Conservation (phyloP, 1,140 invertebrate genomes). For the Drosophila elegans region DNA sequence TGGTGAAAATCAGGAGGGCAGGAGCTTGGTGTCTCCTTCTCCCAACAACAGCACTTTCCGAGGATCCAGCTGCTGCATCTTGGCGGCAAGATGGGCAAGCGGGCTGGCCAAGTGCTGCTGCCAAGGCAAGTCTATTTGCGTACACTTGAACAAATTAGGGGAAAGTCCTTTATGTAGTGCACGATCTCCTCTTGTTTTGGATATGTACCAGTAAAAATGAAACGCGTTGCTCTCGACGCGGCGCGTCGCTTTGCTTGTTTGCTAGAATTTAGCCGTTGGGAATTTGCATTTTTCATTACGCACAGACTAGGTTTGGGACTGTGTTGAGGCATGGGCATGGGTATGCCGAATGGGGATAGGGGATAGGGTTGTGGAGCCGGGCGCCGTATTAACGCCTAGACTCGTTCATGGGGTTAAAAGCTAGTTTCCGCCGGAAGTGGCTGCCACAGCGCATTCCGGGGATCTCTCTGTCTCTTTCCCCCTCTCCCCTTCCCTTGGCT, state of each 20-base stretch:
- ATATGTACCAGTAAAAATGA: constrained; percentile 26
- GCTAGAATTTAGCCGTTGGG: constrained; percentile 80
- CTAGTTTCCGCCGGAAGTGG: constrained; percentile 82
- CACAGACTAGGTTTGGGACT: constrained; percentile 28
- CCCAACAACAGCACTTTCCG: constrained; percentile 30
- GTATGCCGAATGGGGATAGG: background rate
- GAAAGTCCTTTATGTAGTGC: background rate
- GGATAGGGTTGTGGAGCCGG: constrained; percentile 25
- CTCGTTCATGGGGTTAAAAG: constrained; percentile 82
- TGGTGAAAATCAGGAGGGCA: background rate
- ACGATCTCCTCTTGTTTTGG: too few relatives aligned
- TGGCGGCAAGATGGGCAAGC: constrained; percentile 14
- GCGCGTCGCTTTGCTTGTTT: constrained; percentile 81
- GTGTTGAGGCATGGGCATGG: constrained; percentile 4
- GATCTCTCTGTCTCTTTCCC: background rate
- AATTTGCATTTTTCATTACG: constrained; percentile 84
- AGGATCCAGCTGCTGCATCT: constrained; percentile 49
- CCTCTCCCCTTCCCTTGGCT: background rate
- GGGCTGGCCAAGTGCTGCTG: constrained; percentile 20
- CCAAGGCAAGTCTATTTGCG: constrained; percentile 49
- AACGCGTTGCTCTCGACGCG: constrained; percentile 63
- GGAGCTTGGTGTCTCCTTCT: background rate
- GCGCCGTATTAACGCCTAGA: constrained; percentile 82
- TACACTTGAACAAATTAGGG: constrained; percentile 16
- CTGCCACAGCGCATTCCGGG: constrained; percentile 68